These are phyloP conservation scores for Halcyon malimbica DNA, from an alignment of 2,113 vertebrate genomes.

Conservation along the genomic window DNA sequence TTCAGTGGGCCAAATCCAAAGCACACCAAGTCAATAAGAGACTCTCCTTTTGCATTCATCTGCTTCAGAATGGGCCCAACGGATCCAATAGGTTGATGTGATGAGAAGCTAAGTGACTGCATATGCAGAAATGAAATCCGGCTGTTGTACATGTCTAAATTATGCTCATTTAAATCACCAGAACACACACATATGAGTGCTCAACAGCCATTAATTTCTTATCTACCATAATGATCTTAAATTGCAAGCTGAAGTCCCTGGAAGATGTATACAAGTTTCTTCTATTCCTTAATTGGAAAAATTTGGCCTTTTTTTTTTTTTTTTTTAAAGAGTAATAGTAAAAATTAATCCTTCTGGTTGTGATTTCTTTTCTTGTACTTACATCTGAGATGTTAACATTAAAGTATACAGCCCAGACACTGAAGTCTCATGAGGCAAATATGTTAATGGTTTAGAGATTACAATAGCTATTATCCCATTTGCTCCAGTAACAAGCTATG, in stretches of 20 bases:
- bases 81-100: not conserved
- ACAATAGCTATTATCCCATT: constrained; percentile 7
- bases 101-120: not conserved
- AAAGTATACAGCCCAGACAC: not conserved
- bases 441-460: constrained; percentile 8
- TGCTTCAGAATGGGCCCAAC: not conserved
- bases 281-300: constrained; percentile 8
- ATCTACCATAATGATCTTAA: not conserved
- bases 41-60: not conserved
- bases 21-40: not conserved
- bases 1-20: not conserved
- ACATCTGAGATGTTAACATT: not conserved
- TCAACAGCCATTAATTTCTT: constrained; percentile 22
- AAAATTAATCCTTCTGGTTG: not conserved
- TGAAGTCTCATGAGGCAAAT: not conserved
- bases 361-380: not conserved
- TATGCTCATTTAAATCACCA: not conserved
- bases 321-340: not conserved
- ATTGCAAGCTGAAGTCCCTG: not conserved
- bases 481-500: not conserved
- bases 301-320: not conserved
- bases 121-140: not conserved
- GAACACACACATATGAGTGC: not conserved
- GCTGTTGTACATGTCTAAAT: not conserved
- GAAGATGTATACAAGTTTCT: not conserved